Evolutionary conservation across 2,113 vertebrate genomes (phyloP).

Genomic region (Ochotona princeps): DNA sequence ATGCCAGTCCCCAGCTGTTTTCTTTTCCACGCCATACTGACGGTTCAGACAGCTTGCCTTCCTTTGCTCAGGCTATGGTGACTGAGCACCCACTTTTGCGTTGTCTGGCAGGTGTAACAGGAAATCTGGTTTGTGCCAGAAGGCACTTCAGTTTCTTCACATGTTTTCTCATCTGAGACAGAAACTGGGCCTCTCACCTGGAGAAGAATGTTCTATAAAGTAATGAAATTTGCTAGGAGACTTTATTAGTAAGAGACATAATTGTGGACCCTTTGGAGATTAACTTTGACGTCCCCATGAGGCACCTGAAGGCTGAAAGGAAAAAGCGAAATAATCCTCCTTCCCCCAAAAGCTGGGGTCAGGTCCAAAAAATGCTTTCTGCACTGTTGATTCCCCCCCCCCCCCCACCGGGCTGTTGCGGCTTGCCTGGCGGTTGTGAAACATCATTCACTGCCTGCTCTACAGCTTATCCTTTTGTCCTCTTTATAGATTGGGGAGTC

Average conservation of each 20-base stretch:
- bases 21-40: not conserved
- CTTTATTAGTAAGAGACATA: constrained; percentile 4
- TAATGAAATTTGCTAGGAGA: constrained; percentile 33
- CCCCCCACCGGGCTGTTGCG: too few species aligned
- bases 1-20: not conserved
- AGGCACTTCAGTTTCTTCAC: constrained; percentile 15
- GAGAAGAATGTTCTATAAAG: constrained; percentile 12
- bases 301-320: constrained; percentile 53
- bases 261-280: constrained; percentile 1
- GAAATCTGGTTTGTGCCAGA: constrained; percentile 24
- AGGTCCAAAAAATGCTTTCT: constrained; percentile 61
- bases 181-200: constrained; percentile 26
- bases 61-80: not conserved
- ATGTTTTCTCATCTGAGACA: not conserved
- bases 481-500: constrained; percentile 49
- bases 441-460: constrained; percentile 53
- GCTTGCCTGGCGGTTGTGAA: constrained; percentile 65
- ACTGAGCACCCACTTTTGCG: not conserved
- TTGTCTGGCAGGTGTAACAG: not conserved
- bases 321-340: constrained; percentile 27
- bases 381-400: constrained; percentile 42
- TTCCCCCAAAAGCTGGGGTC: not conserved
- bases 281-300: constrained; percentile 41
- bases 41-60: not conserved
- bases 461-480: constrained; percentile 73